Evolutionary conservation across 2,113 vertebrate species (phyloP).

Genomic region (Colossoma macropomum): DNA sequence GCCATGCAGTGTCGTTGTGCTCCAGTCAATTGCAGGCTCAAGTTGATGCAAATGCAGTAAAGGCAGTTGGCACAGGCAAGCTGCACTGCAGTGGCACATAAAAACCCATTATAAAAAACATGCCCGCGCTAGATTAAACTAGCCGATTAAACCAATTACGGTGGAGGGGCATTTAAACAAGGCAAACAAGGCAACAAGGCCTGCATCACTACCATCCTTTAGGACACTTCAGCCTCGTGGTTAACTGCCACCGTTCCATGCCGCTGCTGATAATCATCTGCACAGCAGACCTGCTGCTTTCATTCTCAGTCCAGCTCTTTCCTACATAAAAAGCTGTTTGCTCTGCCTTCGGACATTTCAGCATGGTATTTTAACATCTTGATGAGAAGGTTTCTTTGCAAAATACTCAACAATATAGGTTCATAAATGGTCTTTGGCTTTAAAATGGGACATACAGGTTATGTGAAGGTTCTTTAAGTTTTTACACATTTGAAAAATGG

Average conservation of each 20-base stretch:
- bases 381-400: not conserved
- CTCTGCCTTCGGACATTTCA: not conserved
- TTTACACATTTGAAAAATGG: too few relatives aligned
- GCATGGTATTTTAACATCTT: not conserved
- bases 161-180: not conserved
- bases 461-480: too few relatives aligned
- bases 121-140: conserved; percentile 53
- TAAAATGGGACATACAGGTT: not conserved
- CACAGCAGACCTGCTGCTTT: conserved; percentile 20
- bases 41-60: conserved; percentile 48
- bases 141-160: conserved; percentile 61
- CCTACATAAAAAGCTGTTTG: not conserved
- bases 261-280: conserved; percentile 7
- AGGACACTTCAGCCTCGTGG: not conserved
- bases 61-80: conserved; percentile 49
- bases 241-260: not conserved
- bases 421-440: not conserved
- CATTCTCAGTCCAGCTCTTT: not conserved
- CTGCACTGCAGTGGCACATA: conserved; percentile 57
- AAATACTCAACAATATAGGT: not conserved
- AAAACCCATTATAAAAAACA: conserved; percentile 62
- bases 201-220: not conserved
- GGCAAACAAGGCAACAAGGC: conserved; percentile 10
- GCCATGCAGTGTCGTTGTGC: conserved; percentile 8
- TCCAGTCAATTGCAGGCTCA: conserved; percentile 20